Base-by-base conservation (phyloP, 2,888 invertebrate species). In the Aphodius sticticus region DNA sequence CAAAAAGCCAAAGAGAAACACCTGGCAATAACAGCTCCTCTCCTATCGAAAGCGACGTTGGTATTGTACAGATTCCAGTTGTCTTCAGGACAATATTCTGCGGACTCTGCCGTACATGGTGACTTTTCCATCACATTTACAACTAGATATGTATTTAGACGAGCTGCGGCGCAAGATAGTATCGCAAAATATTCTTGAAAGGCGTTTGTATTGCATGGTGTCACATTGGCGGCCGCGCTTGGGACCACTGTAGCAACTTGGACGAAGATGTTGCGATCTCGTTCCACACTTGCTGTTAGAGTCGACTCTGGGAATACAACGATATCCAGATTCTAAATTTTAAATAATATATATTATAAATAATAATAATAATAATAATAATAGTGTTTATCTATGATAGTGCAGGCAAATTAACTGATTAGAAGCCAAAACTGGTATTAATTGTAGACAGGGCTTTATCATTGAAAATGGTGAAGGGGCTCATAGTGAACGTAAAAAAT, bases 221-320 rank as follows among this genome's bases (percentile, higher is more conserved):
- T 84, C 1, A 87, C 75, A 80, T 84, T 79, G 69, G 87, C 76
- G 75, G 85, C 82, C 0, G 87, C 84, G 69, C 84, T 80, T 0
- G 88, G 85, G 84, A 88, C 83, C 88, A 90, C 83, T 86, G 91
- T 85, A 88, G 84, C 14, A 89, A 88, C 70, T 85, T 84, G 5
- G 87, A 85, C 83, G 82, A 87, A 77, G 89, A 84, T 14, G 82
- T 84, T 2, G 84, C 90, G 72, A 26, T 14, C 85, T 84, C 91
- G 86, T 69, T 90, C 87, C 3, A 87, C 85, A 7, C 87, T 84
- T 72, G 35, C 86, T 84, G 6, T 88, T 87, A 90, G 84, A 0
- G 92, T 92, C 82, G 91, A 85, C 87, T 96, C 96, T 0, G 96
- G 96, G 85, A 96, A 96, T 0, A 96, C 93, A 7, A 96, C 89